phyloP scores from a whole-genome alignment of 2,888 invertebrate species.

The Caenorhabditis wallacei region DNA sequence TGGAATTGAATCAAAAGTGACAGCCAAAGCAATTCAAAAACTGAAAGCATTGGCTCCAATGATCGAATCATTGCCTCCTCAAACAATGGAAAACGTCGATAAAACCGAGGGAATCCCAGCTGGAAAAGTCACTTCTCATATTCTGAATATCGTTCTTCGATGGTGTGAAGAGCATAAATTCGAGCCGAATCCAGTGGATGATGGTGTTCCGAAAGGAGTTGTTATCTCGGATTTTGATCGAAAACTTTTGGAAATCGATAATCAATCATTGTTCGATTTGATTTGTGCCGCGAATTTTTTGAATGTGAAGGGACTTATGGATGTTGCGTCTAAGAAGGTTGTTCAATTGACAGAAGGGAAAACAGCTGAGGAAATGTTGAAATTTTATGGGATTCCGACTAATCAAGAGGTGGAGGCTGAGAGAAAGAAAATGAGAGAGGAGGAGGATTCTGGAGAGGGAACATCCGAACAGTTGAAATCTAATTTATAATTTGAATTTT shows the following conservation, averaged over 20 bases:
- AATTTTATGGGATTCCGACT: background rate
- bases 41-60: no score
- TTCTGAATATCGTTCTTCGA: background rate
- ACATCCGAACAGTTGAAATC: no score
- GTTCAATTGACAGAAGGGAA: background rate
- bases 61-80: no score
- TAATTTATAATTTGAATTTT: no score
- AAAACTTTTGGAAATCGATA: background rate
- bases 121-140: background rate
- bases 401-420: conserved; percentile 8
- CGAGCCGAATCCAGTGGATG: background rate
- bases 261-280: background rate
- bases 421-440: no score
- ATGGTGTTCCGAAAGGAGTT: background rate
- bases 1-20: background rate
- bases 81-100: no score
- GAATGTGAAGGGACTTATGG: background rate
- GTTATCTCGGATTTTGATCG: background rate
- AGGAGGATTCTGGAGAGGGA: background rate
- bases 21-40: background rate
- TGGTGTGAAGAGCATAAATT: conserved; percentile 10
- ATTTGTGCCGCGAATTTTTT: conserved; percentile 5
- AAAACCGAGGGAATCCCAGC: background rate
- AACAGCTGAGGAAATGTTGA: background rate
- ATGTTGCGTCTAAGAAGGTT: background rate